Evolutionary conservation across 2,888 invertebrate species (phyloP), one percentile per base, ranked within the genome.

Genomic region (Philopedon plagiatum): DNA sequence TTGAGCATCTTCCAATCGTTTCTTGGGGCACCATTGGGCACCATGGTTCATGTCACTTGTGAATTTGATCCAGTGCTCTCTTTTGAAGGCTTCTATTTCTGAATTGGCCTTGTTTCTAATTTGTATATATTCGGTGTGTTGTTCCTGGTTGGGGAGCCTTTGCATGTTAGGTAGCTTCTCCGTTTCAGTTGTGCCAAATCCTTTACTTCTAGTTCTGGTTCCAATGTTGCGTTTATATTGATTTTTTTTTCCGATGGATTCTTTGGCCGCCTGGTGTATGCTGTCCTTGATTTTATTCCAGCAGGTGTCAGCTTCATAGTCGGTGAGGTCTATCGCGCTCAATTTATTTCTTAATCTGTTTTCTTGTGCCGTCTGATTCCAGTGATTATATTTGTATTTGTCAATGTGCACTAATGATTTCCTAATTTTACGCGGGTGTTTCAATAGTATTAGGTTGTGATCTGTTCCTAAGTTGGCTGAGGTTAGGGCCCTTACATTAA

Each of bases 391-490:
- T 62, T 62, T 62, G 18, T 62, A 62, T 26, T 62, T 62, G 23
- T 49, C 49, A 7, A 62, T 62, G 13, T 49, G 26, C 7, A 62
- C 49, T 29, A 49, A 26, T 7, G 62, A 7, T 49, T 62, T 46
- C 18, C 26, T 3, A 8, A 39, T 60, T 39, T n/a, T 18, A 9
- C 32, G 5, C 1, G 60, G 60, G 5, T 11, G 26, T 19, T 60
- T 11, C 23, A 63, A 51, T n/a, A 56, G 51, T 7, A 63, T 19
- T n/a, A 65, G 57, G 13, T 62, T 62, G 62, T 65, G 65, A 9
- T 57, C 56, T 23, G 57, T 41, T 13, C 66, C 57, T n/a, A 66
- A 9, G 44, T 66, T 58, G 11, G 58, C 57, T 23, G 66, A 57
- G 5, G 65, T 39, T 2, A 63, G 34, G 5, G 21, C 19, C 18